Evolutionary conservation across 2,797 vertebrate genomes (phyloP), one percentile per base, ranked within the genome.

Genomic region (Nasua narica): DNA sequence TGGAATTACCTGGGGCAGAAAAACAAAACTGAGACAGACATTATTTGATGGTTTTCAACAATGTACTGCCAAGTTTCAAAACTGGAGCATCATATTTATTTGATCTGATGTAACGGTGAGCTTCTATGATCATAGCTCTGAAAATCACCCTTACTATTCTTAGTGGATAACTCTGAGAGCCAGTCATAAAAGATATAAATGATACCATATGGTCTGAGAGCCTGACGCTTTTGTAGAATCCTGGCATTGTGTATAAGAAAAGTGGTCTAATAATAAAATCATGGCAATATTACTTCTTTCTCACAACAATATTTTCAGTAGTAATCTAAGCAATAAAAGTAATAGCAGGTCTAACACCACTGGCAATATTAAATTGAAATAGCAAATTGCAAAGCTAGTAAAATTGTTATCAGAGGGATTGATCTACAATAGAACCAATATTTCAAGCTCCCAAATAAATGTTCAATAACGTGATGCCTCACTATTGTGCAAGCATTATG

Each of bases 311-410:
- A 50, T 23, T 97, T 98, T 96, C 94, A 96, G 96, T 93, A 98
- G 97, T 96, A 98, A 98, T 97, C 94, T 91, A 95, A 94, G 82
- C 92, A 97, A 96, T 98, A 98, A 98, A 98, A 93, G 65, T 46
- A 65, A 96, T 62, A 87, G 92, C 0, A 35, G 96, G 94, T 97
- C 88, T 97, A 97, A 97, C 60, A 96, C 37, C 76, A 94, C 7
- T 62, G 91, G 94, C 93, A 95, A 92, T 88, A 96, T 93, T 90
- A 98, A 98, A 98, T 56, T 97, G 97, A 97, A 98, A 96, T 90
- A 89, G 96, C 92, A 95, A 98, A 97, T 93, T 95, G 74, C 95
- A 95, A 94, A 97, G 62, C 77, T 87, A n/a, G 65, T 91, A 65
- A 94, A 98, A 94, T 90, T 94, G 92, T 97, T 95, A 91, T 96